phyloP scores from a whole-genome alignment of 2,888 invertebrate species.

The Microplitis deprimator region DNA sequence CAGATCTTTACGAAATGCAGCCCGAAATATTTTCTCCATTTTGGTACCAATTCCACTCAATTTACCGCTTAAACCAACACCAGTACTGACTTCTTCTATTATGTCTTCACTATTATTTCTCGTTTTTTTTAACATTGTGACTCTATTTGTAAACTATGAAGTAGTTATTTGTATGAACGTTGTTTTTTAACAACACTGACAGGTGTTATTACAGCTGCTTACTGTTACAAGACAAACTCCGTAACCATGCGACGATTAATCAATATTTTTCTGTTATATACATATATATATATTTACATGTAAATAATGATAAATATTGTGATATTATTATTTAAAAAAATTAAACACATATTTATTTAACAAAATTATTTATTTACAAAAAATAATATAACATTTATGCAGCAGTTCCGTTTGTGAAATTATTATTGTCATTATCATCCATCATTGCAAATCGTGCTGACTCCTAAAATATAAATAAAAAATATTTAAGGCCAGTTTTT shows the following conservation, averaged over 20 bases:
- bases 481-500: too few species aligned
- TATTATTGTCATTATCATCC: constrained; percentile 56
- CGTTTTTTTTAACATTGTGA: constrained; percentile 24
- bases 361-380: background rate
- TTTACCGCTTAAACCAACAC: constrained; percentile 8
- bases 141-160: constrained; percentile 6
- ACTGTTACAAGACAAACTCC: background rate
- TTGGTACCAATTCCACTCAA: constrained; percentile 30
- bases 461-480: constrained; percentile 56
- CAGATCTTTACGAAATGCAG: constrained; percentile 31
- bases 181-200: constrained; percentile 7
- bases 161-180: background rate
- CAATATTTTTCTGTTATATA: constrained; percentile 33
- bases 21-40: constrained; percentile 37
- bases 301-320: background rate
- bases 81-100: background rate
- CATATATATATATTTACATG: background rate
- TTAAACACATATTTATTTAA: background rate
- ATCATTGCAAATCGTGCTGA: constrained; percentile 52
- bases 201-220: constrained; percentile 31
- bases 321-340: background rate
- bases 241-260: constrained; percentile 32
- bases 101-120: constrained; percentile 17
- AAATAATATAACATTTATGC: background rate
- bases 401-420: constrained; percentile 34